Percentiles rank a stretch among this genome's conserved stretches.
phyloP scores from a whole-genome alignment of 2,797 vertebrate genomes.

The Sorex maritimensis region DNA sequence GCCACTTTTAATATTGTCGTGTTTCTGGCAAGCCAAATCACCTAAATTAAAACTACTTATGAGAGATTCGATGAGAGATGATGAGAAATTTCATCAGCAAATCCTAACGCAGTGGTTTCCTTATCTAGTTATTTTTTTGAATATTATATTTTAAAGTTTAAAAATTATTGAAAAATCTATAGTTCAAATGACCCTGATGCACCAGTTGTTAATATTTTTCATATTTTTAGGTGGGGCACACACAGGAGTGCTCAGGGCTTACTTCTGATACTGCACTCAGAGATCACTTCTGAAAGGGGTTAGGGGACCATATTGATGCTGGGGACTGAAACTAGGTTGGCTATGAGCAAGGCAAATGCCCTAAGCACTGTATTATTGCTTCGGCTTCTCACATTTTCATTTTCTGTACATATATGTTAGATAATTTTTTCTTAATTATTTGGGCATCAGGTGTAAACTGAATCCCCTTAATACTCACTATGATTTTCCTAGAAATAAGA shows the following conservation, averaged over 20 bases:
- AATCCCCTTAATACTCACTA: background rate
- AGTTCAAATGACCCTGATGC: background rate
- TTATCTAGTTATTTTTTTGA: background rate
- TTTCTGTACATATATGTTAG: background rate
- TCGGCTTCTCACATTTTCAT: no score
- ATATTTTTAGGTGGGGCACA: background rate
- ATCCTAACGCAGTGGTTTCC: conserved; percentile 6
- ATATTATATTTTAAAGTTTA: conserved; percentile 33
- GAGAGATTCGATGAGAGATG: no score
- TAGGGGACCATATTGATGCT: no score
- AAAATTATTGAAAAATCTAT: conserved; percentile 41
- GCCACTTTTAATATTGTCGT: conserved; percentile 4
- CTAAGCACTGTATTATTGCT: no score
- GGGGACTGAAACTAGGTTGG: no score
- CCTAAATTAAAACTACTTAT: background rate
- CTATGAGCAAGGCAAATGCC: no score
- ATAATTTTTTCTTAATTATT: background rate
- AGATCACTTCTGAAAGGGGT: no score
- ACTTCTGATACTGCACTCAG: no score
- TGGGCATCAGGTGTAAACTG: background rate
- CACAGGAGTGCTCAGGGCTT: no score
- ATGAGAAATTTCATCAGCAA: background rate
- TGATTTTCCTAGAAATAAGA: conserved; percentile 21
- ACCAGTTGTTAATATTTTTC: background rate
- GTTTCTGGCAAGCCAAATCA: conserved; percentile 14